Evolutionary conservation across 53 echinoderm and acorn worm species (phyloP).

Genomic region (Paelopatides confundens): DNA sequence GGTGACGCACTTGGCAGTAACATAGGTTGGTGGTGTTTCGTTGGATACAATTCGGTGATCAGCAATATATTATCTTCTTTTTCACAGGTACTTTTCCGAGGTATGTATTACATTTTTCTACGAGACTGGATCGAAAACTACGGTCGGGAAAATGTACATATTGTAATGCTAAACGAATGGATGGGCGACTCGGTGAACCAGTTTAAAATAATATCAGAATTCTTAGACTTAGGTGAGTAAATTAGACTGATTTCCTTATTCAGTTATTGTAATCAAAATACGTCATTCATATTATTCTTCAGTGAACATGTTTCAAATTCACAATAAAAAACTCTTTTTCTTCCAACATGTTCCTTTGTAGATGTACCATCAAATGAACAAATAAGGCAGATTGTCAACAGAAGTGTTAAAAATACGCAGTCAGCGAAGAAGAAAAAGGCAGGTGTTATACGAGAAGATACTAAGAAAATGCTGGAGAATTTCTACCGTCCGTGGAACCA

Average conservation of each 20-base stretch:
- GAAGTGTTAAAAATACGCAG: constrained; percentile 17
- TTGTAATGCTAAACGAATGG: constrained; percentile 2
- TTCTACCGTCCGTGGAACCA: constrained; percentile 56
- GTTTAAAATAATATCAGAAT: neutral
- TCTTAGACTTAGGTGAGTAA: constrained; percentile 17
- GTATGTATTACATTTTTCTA: constrained; percentile 5
- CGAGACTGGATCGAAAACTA: constrained; percentile 2
- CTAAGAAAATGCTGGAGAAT: constrained; percentile 34
- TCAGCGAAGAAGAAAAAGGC: neutral
- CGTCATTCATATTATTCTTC: too few species aligned
- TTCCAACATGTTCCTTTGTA: too few species aligned
- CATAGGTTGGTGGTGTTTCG: too few species aligned
- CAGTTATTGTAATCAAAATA: too few species aligned
- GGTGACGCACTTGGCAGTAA: too few species aligned
- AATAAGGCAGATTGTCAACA: neutral
- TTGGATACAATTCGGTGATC: too few species aligned
- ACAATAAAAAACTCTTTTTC: too few species aligned
- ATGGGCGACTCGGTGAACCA: neutral
- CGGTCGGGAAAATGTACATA: neutral
- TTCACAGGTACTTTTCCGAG: neutral
- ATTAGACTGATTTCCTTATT: neutral
- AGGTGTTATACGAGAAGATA: neutral
- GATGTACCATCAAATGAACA: neutral
- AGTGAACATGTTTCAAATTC: too few species aligned
- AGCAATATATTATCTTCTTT: too few species aligned